phyloP scores from a whole-genome alignment of 2,113 vertebrate genomes.

The Condylura cristata region DNA sequence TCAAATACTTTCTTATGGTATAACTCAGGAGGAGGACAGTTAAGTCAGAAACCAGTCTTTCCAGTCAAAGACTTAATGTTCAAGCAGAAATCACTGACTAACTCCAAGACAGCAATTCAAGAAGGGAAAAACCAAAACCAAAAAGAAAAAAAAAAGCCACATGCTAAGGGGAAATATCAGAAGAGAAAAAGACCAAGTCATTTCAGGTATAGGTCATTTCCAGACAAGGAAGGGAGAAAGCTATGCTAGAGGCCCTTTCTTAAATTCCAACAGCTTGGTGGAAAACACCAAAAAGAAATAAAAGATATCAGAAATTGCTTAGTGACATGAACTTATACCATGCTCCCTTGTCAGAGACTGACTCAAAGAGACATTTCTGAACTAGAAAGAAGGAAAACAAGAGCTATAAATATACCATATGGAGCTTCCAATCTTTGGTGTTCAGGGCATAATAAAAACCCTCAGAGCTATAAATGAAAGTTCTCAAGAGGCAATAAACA shows the following conservation, averaged over 20 bases:
- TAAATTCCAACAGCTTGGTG: slow-evolving; percentile 35
- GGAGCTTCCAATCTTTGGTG: slow-evolving; percentile 66
- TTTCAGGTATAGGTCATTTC: not conserved
- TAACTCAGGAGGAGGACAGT: not conserved
- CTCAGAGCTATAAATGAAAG: slow-evolving; percentile 61
- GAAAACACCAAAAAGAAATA: slow-evolving; percentile 65
- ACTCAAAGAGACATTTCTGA: slow-evolving; percentile 71
- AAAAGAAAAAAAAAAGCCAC: slow-evolving; percentile 13
- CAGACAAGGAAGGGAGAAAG: slow-evolving; percentile 39
- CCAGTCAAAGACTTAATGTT: not conserved
- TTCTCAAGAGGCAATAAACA: slow-evolving; percentile 77
- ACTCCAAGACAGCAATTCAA: slow-evolving; percentile 40
- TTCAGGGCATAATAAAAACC: slow-evolving; percentile 72
- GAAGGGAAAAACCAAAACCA: not conserved
- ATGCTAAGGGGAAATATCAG: slow-evolving; percentile 39
- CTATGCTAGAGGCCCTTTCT: not conserved
- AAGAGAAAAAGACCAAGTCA: slow-evolving; percentile 51
- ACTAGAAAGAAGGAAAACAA: slow-evolving; percentile 69
- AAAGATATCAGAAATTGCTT: slow-evolving; percentile 67
- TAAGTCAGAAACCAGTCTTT: not conserved
- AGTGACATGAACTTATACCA: slow-evolving; percentile 64
- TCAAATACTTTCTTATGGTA: not conserved
- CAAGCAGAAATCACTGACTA: not conserved
- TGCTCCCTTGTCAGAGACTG: slow-evolving; percentile 61
- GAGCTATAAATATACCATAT: slow-evolving; percentile 73